phyloP scores from a whole-genome alignment of 35 echinoderm and acorn worm species.

The Ophiothrix spiculata region DNA sequence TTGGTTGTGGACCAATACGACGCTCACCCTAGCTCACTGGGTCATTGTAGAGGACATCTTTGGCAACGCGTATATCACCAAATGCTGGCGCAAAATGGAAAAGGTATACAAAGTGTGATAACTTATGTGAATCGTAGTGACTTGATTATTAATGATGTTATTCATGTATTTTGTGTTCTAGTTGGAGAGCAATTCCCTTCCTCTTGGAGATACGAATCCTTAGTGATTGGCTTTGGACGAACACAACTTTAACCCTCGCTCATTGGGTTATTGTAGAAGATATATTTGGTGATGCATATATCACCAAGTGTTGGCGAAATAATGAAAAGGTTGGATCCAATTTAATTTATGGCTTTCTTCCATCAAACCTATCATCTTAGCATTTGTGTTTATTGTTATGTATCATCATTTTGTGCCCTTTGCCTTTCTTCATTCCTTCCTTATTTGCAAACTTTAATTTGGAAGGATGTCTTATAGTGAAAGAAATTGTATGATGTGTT shows the following conservation, averaged over 20 bases:
- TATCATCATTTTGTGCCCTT: too few species aligned
- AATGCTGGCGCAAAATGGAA: conserved; percentile 88
- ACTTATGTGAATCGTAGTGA: too few species aligned
- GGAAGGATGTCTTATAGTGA: too few species aligned
- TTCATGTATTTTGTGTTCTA: neutral
- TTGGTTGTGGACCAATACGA: conserved; percentile 94
- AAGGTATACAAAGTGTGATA: conserved; percentile 63
- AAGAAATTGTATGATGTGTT: too few species aligned
- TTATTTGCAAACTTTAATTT: too few species aligned
- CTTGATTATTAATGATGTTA: too few species aligned
- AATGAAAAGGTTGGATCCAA: conserved; percentile 73
- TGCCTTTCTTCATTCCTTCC: too few species aligned
- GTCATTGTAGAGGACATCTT: conserved; percentile 87
- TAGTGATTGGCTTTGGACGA: conserved; percentile 96
- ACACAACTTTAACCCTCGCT: conserved; percentile 76
- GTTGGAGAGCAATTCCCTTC: conserved; percentile 72
- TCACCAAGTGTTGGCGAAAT: conserved; percentile 88
- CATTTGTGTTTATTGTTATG: too few species aligned
- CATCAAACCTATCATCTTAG: too few species aligned
- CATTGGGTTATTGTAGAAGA: conserved; percentile 91
- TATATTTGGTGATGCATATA: conserved; percentile 79
- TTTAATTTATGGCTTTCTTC: too few species aligned
- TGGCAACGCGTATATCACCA: conserved; percentile 69
- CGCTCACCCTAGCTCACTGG: conserved; percentile 85
- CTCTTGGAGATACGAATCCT: conserved; percentile 79